Conservation (phyloP, 2,888 invertebrate genomes). For the Bhutanitis thaidina region DNA sequence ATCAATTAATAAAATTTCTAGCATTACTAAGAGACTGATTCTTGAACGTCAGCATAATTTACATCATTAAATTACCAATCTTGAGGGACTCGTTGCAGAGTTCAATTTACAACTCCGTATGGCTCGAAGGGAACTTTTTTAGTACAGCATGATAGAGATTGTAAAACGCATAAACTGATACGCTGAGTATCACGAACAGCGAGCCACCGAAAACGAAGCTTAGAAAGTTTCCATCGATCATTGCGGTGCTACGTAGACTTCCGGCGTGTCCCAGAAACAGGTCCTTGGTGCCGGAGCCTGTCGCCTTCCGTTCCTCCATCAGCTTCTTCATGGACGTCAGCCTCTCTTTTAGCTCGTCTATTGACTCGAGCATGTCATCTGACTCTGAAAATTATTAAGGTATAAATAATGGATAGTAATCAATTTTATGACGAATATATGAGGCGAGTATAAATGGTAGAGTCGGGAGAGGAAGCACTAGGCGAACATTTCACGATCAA, state of each 20-base stretch:
- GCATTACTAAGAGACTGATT: neutral
- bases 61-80: slow-evolving; percentile 23
- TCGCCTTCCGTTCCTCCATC: slow-evolving; percentile 86
- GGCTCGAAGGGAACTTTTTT: slow-evolving; percentile 89
- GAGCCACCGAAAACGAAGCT: slow-evolving; percentile 91
- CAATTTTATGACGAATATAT: too few species aligned
- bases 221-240: slow-evolving; percentile 90
- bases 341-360: slow-evolving; percentile 89
- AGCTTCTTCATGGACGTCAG: slow-evolving; percentile 89
- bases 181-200: slow-evolving; percentile 87
- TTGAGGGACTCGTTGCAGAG: slow-evolving; percentile 25
- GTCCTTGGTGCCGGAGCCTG: slow-evolving; percentile 68
- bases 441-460: too few species aligned
- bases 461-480: too few species aligned
- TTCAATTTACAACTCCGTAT: slow-evolving; percentile 86
- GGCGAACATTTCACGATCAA: too few species aligned
- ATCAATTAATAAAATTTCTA: slow-evolving; percentile 6
- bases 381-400: slow-evolving; percentile 41
- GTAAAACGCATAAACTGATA: slow-evolving; percentile 92
- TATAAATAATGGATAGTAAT: too few species aligned
- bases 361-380: slow-evolving; percentile 82
- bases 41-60: slow-evolving; percentile 15
- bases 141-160: slow-evolving; percentile 89
- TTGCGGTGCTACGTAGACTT: slow-evolving; percentile 77
- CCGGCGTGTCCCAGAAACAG: slow-evolving; percentile 68